phyloP scores from a whole-genome alignment of 2,888 invertebrate species.

The Bombylius major region DNA sequence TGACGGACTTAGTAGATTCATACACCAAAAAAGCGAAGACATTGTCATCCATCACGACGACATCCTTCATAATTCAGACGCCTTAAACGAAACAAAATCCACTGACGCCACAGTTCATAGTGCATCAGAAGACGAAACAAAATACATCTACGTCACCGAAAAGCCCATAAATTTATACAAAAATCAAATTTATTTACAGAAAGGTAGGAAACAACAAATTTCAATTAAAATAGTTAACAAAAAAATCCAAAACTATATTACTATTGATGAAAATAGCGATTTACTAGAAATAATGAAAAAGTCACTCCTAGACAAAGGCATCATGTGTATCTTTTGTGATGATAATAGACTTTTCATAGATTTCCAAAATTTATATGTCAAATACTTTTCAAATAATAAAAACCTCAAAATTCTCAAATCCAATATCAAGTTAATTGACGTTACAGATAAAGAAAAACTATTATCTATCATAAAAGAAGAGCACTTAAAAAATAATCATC shows the following conservation, averaged over 20 bases:
- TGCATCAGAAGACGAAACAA: neutral
- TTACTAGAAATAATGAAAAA: slow-evolving; percentile 9
- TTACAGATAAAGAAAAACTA: slow-evolving; percentile 12
- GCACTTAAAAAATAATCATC: slow-evolving; percentile 11
- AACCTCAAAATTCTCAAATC: slow-evolving; percentile 4
- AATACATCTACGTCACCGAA: slow-evolving; percentile 1
- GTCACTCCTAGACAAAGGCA: too few relatives aligned
- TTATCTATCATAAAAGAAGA: slow-evolving; percentile 7
- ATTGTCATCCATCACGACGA: neutral
- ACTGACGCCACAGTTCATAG: slow-evolving; percentile 1
- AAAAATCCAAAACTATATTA: neutral
- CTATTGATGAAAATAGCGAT: slow-evolving; percentile 1
- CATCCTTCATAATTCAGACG: neutral
- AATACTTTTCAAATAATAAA: slow-evolving; percentile 6
- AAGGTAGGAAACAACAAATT: neutral
- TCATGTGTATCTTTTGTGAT: slow-evolving; percentile 10
- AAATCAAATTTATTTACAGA: neutral
- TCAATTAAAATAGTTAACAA: slow-evolving; percentile 1
- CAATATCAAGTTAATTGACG: slow-evolving; percentile 4
- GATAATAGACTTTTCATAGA: slow-evolving; percentile 4
- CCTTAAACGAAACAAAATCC: neutral
- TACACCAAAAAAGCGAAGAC: neutral
- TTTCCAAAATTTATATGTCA: slow-evolving; percentile 8
- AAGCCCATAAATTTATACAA: neutral
- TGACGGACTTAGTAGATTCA: neutral